Evolutionary conservation across 2,113 vertebrate species (phyloP).

Genomic region (Neogobius melanostomus): DNA sequence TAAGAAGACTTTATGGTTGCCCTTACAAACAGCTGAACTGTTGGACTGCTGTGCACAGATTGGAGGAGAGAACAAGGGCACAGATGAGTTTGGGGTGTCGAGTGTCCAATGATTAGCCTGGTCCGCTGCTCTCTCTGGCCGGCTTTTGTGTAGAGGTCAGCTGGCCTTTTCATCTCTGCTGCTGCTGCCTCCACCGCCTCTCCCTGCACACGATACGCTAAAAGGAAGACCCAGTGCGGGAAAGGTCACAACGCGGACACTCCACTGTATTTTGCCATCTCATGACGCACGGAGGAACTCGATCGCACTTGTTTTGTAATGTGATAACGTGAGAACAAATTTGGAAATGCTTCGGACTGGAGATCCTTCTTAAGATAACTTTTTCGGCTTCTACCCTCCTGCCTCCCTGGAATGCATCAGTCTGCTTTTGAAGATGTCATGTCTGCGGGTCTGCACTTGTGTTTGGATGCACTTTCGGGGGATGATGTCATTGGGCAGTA

Average conservation of each 20-base stretch:
- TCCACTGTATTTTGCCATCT: conserved; percentile 19
- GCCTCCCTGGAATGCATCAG: background rate
- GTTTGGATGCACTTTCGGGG: conserved; percentile 52
- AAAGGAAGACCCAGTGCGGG: conserved; percentile 58
- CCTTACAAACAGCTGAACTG: conserved; percentile 13
- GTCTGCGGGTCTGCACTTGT: conserved; percentile 37
- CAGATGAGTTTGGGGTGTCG: conserved; percentile 41
- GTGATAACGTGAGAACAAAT: background rate
- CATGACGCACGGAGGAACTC: background rate
- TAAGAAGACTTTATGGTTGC: background rate
- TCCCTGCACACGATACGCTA: conserved; percentile 31
- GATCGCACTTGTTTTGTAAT: conserved; percentile 13
- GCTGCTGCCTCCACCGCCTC: conserved; percentile 52
- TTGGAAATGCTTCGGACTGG: conserved; percentile 9
- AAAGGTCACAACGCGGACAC: conserved; percentile 52
- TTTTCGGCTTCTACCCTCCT: background rate
- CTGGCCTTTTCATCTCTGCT: conserved; percentile 66
- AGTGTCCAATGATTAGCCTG: conserved; percentile 46
- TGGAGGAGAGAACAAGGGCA: conserved; percentile 4
- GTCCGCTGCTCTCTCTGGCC: conserved; percentile 45
- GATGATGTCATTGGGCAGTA: conserved; percentile 65
- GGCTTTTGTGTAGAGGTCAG: conserved; percentile 64
- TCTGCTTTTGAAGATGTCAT: background rate
- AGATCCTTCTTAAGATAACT: background rate
- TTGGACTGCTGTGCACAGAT: background rate